phyloP scores from a whole-genome alignment of 2,113 vertebrate species.

The Spilogale gracilis region DNA sequence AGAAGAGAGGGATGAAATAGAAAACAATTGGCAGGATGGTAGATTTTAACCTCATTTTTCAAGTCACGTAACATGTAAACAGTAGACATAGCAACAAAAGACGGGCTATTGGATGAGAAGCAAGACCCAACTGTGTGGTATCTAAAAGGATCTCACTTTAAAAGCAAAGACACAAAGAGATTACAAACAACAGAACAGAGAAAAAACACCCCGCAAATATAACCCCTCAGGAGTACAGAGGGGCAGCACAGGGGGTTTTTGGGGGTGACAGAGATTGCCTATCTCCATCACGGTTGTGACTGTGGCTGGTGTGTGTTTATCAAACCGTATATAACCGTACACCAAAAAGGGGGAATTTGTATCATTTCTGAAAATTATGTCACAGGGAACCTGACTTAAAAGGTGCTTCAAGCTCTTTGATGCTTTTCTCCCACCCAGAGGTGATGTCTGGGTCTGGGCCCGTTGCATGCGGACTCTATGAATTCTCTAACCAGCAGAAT shows the following conservation, averaged over 20 bases:
- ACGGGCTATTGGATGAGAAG: no score
- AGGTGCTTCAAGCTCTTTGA: not conserved
- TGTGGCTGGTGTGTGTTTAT: not conserved
- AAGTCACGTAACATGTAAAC: no score
- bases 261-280: not conserved
- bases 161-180: not conserved
- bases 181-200: not conserved
- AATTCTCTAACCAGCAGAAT: not conserved
- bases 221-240: not conserved
- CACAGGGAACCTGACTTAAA: not conserved
- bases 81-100: rapidly evolving
- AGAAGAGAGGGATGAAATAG: not conserved
- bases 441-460: not conserved
- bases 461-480: not conserved
- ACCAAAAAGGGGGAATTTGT: not conserved
- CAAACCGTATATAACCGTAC: not conserved
- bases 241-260: not conserved
- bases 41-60: not conserved
- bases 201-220: not conserved
- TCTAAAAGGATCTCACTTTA: no score
- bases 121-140: rapidly evolving
- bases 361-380: not conserved
- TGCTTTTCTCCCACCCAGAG: not conserved
- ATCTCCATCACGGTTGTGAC: not conserved
- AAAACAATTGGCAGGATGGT: not conserved